Evolutionary conservation across 2,888 invertebrate genomes (phyloP), one percentile per base, ranked within the genome.

Genomic region (Ormia ochracea): DNA sequence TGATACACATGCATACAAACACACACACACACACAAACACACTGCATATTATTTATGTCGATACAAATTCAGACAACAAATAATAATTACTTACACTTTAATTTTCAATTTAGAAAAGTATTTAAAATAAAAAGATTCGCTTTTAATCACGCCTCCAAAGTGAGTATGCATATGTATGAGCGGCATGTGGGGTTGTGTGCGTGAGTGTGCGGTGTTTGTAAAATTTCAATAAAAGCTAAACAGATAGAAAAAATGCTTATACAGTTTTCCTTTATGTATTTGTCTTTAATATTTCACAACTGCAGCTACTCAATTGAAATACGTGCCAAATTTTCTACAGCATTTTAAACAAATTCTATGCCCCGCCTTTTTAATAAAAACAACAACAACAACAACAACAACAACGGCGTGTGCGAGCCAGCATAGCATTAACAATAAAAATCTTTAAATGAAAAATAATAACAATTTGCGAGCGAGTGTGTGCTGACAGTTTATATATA

Each of bases 321-420:
- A 75, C 79, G 74, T 79, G 79, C 70, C 79, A 70, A 75, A 75
- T 70, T 70, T 59, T 65, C 45, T 70, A 59, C 17, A 4, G 41
- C 19, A 54, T 59, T 50, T 59, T 41, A 74, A 33, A 70, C 23
- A 63, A 56, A 50, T 63, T 56, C 33, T 73, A 75, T 70, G 79
- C 79, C 52, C 79, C 79, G 79, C 79, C 79, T 75, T 69, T 65
- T 33, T 56, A 28, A 17, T 41, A 52, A 36, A 23, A 52, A 43
- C 23, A 66, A 17, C 33, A 9, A 33, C 19, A 65, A 65, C 4
- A 61, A 28, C 54, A 48, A 19, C 19, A 61, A 19, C 31, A 52
- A 33, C 12, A 17, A 31, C 41, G 48, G 52, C 23, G n/a, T n/a
- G n/a, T n/a, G n/a, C n/a, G n/a, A n/a, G n/a, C n/a, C n/a, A n/a